A percentile compares a stretch with the other conserved stretches of the same genome.
These are phyloP conservation scores for Bos taurus DNA, from an alignment of 2,113 vertebrate genomes.

Conservation along the genomic window DNA sequence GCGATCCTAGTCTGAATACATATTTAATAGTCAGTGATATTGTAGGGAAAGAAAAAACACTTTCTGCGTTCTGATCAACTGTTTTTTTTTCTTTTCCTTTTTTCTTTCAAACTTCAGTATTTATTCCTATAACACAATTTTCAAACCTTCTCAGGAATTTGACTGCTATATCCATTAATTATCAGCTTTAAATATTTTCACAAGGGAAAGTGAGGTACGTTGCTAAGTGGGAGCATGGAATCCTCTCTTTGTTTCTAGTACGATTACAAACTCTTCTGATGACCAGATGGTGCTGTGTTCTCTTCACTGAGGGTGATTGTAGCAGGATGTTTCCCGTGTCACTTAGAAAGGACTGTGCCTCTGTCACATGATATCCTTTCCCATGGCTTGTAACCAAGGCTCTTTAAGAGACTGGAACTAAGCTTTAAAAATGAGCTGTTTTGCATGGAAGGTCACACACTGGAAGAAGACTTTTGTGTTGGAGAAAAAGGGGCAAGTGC, in stretches of 20 bases:
- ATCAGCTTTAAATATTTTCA: slow-evolving; percentile 23
- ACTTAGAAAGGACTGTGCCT: slow-evolving; percentile 12
- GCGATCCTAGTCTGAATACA: neutral
- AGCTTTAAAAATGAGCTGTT: slow-evolving; percentile 64
- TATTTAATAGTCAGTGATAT: neutral
- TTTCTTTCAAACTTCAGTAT: neutral
- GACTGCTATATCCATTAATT: neutral
- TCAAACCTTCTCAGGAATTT: neutral
- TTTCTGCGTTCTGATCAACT: neutral
- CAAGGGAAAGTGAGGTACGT: neutral
- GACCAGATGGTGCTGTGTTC: neutral
- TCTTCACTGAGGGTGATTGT: neutral
- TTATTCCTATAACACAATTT: neutral
- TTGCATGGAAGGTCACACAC: slow-evolving; percentile 44
- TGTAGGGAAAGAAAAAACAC: neutral
- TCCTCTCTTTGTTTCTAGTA: neutral
- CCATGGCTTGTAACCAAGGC: slow-evolving; percentile 69
- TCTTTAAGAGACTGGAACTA: slow-evolving; percentile 40
- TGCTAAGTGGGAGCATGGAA: neutral
- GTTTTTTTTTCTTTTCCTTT: neutral
- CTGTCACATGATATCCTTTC: slow-evolving; percentile 59
- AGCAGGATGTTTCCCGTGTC: neutral
- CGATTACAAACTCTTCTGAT: neutral
- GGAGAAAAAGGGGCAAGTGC: slow-evolving; percentile 39
- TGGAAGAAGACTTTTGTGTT: slow-evolving; percentile 47